Base-by-base conservation (phyloP, 2,113 vertebrate genomes). In the Dicaeum eximium region DNA sequence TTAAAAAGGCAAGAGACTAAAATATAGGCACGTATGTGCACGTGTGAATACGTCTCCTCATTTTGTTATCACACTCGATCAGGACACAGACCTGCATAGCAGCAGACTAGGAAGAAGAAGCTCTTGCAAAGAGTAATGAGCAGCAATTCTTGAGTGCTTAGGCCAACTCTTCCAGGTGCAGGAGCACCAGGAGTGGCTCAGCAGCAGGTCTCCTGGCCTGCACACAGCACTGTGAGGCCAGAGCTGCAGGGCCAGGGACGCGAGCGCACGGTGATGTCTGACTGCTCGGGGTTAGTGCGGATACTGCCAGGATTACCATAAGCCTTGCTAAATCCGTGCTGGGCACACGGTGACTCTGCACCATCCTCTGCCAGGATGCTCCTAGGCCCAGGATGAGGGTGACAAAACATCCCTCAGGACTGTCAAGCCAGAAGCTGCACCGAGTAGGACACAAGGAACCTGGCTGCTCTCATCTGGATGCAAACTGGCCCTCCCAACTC, bases 321-420 rank as follows among this genome's bases (percentile, higher is more conserved):
- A 95, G 66, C 92, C 74, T 71, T 53, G 61, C 95, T 93, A 94
- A 96, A 93, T 94, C 87, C 25, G 2, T 25, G 57, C 87, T 13
- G 78, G 84, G 84, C 85, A 80, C 85, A 37, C 37, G 66, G 90
- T 75, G 90, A 93, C 85, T 85, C 56, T 64, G 78, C 74, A 91
- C 27, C 40, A 21, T 37, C 70, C 84, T 92, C 56, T 3, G 3
- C 28, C 78, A 57, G 44, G 38, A 38, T 47, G 37, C 80, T 75
- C 61, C 48, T 33, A 51, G 61, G 15, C 80, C 28, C 61, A 61
- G 57, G 45, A 30, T 61, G 57, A 93, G 58, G 57, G 42, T 4
- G 28, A 92, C 65, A 61, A 69, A 93, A 82, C 27, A 42, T 19
- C 14, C 4, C 40, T 40, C 18, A 8, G n/a, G 58, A 60, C 13